phyloP scores from a whole-genome alignment of 2,888 invertebrate genomes.

The Leptopterna dolabrata region DNA sequence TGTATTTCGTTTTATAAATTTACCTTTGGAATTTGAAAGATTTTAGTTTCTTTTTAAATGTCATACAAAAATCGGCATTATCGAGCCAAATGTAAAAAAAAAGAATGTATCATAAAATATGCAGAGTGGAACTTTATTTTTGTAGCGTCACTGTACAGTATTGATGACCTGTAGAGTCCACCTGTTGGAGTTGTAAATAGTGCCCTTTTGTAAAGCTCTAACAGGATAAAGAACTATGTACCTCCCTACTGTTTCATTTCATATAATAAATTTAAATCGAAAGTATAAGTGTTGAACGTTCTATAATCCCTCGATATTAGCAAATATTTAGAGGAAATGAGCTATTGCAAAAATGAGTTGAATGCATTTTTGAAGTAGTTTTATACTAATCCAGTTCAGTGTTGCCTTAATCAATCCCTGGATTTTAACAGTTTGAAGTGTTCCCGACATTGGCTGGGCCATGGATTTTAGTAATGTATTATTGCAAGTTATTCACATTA shows the following conservation, averaged over 20 bases:
- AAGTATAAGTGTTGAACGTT: background rate
- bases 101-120: background rate
- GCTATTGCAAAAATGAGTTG: no score
- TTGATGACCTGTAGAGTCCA: background rate
- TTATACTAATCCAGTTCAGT: no score
- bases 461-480: no score
- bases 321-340: no score
- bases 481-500: no score
- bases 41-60: background rate
- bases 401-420: no score
- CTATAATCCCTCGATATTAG: no score
- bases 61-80: background rate
- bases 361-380: no score
- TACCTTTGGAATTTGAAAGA: background rate
- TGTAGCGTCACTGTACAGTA: background rate
- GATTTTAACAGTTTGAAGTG: no score
- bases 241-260: background rate
- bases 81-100: background rate
- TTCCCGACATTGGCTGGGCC: no score
- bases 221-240: background rate
- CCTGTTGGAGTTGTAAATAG: background rate
- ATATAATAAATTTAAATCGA: background rate
- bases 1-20: background rate
- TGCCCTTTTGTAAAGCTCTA: background rate
- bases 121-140: slow-evolving; percentile 1